Conservation (phyloP, 2,113 vertebrate genomes). For the Catharus minimus region DNA sequence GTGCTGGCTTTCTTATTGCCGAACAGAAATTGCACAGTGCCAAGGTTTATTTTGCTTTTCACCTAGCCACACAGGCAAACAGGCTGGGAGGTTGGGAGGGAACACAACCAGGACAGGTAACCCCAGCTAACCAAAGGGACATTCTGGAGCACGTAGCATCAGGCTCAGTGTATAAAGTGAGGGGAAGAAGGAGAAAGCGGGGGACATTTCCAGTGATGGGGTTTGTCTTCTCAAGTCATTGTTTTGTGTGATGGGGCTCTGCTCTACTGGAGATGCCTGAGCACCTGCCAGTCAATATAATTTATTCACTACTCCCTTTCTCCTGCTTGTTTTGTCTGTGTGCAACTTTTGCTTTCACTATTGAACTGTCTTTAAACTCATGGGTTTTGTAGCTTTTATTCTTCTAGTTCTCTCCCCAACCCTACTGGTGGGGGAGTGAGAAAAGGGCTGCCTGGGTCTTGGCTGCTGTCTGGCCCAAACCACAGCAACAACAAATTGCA, state of each 20-base stretch:
- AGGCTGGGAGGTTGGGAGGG: too few species aligned
- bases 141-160: neutral
- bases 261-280: neutral
- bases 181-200: neutral
- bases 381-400: neutral
- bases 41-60: neutral
- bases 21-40: neutral
- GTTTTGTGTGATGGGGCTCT: neutral
- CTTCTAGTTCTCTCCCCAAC: neutral
- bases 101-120: neutral
- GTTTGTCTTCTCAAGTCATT: neutral
- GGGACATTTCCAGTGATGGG: neutral
- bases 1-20: neutral
- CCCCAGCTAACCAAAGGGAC: neutral
- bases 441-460: neutral
- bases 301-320: too few species aligned
- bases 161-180: neutral
- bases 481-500: accelerated
- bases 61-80: accelerated
- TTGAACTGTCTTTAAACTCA: neutral
- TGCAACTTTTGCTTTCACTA: neutral
- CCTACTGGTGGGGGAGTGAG: neutral
- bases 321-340: neutral
- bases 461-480: neutral
- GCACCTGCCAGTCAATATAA: neutral